Percentiles rank a stretch among this genome's conserved stretches.
phyloP scores from a whole-genome alignment of 2,888 invertebrate species.

The Drosophila gaucha region DNA sequence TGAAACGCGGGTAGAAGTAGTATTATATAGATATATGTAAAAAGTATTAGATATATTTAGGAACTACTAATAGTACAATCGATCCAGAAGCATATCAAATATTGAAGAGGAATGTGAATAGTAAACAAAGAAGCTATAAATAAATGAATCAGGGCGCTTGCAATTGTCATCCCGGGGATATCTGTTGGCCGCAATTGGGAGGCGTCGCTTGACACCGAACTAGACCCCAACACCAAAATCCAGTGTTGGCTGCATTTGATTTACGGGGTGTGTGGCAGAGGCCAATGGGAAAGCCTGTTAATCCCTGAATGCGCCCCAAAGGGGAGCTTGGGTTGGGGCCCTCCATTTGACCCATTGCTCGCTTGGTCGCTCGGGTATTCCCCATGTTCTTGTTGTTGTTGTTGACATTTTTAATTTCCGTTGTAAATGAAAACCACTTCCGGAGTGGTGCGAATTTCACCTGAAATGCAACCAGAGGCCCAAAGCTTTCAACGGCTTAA shows the following conservation, averaged over 20 bases:
- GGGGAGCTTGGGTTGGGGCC: neutral
- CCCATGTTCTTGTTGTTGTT: conserved; percentile 4
- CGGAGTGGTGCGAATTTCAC: conserved; percentile 29
- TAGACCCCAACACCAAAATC: neutral
- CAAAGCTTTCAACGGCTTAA: conserved; percentile 20
- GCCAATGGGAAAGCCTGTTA: conserved; percentile 37
- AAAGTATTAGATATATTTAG: no score
- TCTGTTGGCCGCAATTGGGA: conserved; percentile 20
- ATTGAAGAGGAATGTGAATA: neutral
- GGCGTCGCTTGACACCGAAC: conserved; percentile 23
- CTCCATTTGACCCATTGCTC: conserved; percentile 20
- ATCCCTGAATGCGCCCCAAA: conserved; percentile 38
- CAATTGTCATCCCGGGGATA: conserved; percentile 2
- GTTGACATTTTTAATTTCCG: conserved; percentile 78
- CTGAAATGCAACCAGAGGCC: conserved; percentile 10
- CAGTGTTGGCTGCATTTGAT: conserved; percentile 15
- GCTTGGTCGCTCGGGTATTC: neutral
- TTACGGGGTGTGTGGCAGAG: neutral
- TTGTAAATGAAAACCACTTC: conserved; percentile 76
- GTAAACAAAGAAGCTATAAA: conserved; percentile 1
- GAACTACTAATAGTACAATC: no score
- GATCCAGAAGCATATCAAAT: neutral
- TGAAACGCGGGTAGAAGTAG: no score
- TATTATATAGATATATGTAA: no score
- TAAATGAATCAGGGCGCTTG: conserved; percentile 1